A percentile compares a stretch with the other conserved stretches of the same genome.
Evolutionary conservation across 2,113 vertebrate species (phyloP).

Genomic region (Laterallus jamaicensis): DNA sequence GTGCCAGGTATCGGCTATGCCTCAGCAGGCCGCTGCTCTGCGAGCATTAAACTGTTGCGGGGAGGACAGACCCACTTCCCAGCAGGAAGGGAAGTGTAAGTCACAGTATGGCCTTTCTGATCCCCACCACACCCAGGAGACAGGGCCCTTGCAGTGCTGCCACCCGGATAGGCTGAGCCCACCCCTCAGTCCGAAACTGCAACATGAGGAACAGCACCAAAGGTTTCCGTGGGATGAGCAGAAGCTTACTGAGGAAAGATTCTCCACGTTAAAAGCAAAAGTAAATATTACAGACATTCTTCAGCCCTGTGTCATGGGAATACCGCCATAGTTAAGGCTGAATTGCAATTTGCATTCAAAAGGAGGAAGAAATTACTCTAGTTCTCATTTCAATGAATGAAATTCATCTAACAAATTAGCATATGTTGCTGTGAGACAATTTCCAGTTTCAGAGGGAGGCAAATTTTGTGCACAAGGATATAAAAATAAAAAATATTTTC

Average conservation of each 20-base stretch:
- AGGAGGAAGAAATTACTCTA: neutral
- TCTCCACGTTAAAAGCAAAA: neutral
- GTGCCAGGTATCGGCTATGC: neutral
- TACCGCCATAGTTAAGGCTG: neutral
- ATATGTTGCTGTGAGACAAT: neutral
- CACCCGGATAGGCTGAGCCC: accelerated
- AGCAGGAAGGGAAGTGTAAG: neutral
- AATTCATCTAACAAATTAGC: neutral
- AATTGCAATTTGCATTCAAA: conserved; percentile 12
- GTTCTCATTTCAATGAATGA: neutral
- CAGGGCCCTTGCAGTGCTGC: neutral
- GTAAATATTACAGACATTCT: neutral
- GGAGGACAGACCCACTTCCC: neutral
- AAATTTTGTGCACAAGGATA: neutral
- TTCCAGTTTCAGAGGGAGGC: neutral
- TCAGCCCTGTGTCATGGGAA: neutral
- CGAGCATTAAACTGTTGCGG: neutral
- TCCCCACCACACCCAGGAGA: neutral
- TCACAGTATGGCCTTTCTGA: neutral
- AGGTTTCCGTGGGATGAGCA: neutral
- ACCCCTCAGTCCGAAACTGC: neutral
- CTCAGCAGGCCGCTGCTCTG: neutral
- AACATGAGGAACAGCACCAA: neutral
- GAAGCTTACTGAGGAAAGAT: neutral
- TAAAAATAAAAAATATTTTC: neutral